Evolutionary conservation across 2,113 vertebrate species (phyloP).

Genomic region (Dinomys branickii): DNA sequence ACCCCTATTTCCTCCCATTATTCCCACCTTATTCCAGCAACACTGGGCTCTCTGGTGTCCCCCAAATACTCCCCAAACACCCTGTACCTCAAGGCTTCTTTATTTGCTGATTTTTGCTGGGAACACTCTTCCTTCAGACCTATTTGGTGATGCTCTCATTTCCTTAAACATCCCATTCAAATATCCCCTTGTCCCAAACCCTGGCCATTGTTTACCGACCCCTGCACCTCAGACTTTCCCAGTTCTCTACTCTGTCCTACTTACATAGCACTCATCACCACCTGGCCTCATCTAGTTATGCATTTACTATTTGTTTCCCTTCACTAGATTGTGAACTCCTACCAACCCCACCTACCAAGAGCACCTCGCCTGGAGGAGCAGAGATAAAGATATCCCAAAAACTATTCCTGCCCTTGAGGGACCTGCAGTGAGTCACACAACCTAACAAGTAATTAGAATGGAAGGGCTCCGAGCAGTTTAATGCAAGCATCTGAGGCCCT

Average conservation of each 20-base stretch:
- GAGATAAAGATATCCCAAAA: constrained; percentile 63
- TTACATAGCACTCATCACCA: background rate
- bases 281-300: background rate
- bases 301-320: background rate
- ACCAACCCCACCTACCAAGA: background rate
- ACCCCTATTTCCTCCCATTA: background rate
- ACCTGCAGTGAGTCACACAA: constrained; percentile 55
- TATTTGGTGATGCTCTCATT: background rate
- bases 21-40: background rate
- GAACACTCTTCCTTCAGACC: background rate
- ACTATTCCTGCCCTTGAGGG: constrained; percentile 60
- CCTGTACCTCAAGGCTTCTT: background rate
- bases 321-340: constrained; percentile 1
- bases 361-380: background rate
- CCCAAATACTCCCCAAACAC: background rate
- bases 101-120: background rate
- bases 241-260: background rate
- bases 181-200: background rate
- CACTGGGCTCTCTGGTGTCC: background rate
- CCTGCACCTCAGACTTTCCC: background rate
- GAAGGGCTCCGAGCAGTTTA: constrained; percentile 44
- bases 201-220: background rate
- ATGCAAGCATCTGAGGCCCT: background rate
- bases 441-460: constrained; percentile 59
- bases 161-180: background rate